Percentiles rank a stretch among this genome's conserved stretches.
These are phyloP conservation scores for Lacerta bilineata DNA, from an alignment of 2,797 vertebrate species.

Conservation along the genomic window DNA sequence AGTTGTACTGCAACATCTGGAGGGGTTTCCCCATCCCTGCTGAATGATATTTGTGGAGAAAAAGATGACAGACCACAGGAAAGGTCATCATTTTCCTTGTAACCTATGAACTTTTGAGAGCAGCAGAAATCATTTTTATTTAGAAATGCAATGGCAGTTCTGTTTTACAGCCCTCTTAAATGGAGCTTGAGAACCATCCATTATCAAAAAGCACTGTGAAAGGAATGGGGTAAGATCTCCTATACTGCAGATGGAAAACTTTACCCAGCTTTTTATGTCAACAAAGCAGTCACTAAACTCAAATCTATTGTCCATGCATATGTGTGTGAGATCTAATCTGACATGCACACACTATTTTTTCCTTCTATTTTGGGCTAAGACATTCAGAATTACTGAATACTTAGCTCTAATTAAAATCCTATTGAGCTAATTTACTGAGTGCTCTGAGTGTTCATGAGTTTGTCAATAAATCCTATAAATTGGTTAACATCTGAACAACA, in stretches of 20 bases:
- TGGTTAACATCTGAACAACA: not conserved
- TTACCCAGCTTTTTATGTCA: not conserved
- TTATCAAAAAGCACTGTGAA: not conserved
- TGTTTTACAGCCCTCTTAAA: not conserved
- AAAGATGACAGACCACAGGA: not conserved
- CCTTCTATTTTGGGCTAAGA: not conserved
- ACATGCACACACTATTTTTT: no score
- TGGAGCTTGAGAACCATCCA: not conserved
- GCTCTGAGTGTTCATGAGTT: constrained; percentile 24
- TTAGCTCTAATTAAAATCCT: constrained; percentile 36
- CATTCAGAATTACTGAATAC: constrained; percentile 20
- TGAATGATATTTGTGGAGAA: no score
- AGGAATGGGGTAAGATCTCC: not conserved
- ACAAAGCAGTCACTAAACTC: not conserved
- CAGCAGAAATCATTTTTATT: not conserved
- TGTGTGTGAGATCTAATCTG: not conserved
- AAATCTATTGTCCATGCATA: no score
- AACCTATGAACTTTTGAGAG: not conserved
- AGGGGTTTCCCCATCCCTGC: no score
- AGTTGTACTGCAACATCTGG: no score
- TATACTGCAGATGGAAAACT: not conserved
- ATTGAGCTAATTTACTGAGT: constrained; percentile 26
- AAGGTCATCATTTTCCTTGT: not conserved
- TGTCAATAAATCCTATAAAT: constrained; percentile 26
- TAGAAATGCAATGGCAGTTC: not conserved